Evolutionary conservation across 2,888 invertebrate genomes (phyloP), one percentile per base, ranked within the genome.

Genomic region (Boloria euphrosyne): DNA sequence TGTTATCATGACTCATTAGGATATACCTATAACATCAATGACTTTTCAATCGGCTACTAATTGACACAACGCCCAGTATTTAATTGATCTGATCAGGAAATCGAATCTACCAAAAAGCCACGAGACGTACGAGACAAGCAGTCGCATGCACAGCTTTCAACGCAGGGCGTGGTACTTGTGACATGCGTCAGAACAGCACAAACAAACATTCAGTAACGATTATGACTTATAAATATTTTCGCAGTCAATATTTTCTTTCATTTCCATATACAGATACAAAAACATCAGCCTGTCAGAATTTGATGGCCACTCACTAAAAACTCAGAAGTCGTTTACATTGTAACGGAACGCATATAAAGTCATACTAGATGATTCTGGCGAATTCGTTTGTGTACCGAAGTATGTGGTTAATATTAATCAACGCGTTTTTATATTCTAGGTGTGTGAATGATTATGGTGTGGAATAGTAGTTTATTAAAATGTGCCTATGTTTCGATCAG

Each of bases 111-210:
- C 31, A 7, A 44, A 46, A 46, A 38, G 1, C 17, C 13, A 55
- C 16, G 13, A 27, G 27, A 44, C n/a, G 7, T 44, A 14, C 43
- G 7, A n/a, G 4, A 4, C 22, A n/a, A n/a, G 44, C 22, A 27
- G n/a, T 46, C 13, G 5, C 16, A 44, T 46, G 10, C 4, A 2
- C 18, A 22, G 5, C n/a, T 13, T 1, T 27, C 2, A 27, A 57
- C n/a, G 31, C 31, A 10, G 31, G 31, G 31, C 31, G 31, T 38
- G 31, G 2, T 38, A 38, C 10, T 38, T 78, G 77, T 70, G 54
- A 80, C 64, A 46, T 81, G 72, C 83, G 81, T 84, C 83, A 83
- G 65, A 70, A 27, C n/a, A 31, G 52, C 59, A 62, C 17, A 67
- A 64, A 57, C 46, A 57, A 57, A 57, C 46, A 57, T 16, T n/a